These are phyloP conservation scores for Ceratina calcarata DNA, from an alignment of 1,140 invertebrate genomes.

Conservation along the genomic window DNA sequence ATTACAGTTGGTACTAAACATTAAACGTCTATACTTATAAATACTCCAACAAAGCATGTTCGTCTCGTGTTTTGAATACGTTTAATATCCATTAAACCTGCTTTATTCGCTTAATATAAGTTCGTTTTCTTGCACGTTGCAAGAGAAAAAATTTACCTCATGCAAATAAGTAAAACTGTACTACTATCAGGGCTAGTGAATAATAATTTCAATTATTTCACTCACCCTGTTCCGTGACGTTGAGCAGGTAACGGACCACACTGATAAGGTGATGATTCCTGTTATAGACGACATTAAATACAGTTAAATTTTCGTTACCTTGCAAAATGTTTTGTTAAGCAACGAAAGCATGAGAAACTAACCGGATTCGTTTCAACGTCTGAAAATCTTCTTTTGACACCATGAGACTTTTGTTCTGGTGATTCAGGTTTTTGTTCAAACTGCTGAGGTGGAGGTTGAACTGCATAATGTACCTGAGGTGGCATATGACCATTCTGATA, in stretches of 20 bases:
- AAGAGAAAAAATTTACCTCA: conserved; percentile 28
- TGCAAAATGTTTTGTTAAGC: neutral
- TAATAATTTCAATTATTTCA: conserved; percentile 42
- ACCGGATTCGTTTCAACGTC: conserved; percentile 76
- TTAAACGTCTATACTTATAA: conserved; percentile 10
- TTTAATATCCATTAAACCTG: conserved; percentile 52
- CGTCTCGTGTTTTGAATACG: conserved; percentile 19
- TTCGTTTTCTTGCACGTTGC: conserved; percentile 13
- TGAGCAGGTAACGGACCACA: conserved; percentile 71
- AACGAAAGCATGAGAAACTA: conserved; percentile 21
- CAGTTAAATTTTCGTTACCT: neutral
- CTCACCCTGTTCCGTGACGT: conserved; percentile 78
- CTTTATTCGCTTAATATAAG: conserved; percentile 48
- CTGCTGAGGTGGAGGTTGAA: conserved; percentile 72
- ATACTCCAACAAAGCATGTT: conserved; percentile 2
- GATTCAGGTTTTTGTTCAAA: conserved; percentile 74
- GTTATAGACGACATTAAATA: conserved; percentile 9
- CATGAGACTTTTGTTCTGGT: conserved; percentile 75
- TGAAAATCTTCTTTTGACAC: conserved; percentile 77
- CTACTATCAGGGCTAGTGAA: conserved; percentile 10
- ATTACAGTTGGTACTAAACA: conserved; percentile 9
- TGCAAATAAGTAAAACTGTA: conserved; percentile 24
- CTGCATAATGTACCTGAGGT: conserved; percentile 74
- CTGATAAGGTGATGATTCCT: conserved; percentile 74
- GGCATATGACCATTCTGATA: conserved; percentile 78